phyloP scores from a whole-genome alignment of 2,113 vertebrate genomes.

The Passer domesticus region DNA sequence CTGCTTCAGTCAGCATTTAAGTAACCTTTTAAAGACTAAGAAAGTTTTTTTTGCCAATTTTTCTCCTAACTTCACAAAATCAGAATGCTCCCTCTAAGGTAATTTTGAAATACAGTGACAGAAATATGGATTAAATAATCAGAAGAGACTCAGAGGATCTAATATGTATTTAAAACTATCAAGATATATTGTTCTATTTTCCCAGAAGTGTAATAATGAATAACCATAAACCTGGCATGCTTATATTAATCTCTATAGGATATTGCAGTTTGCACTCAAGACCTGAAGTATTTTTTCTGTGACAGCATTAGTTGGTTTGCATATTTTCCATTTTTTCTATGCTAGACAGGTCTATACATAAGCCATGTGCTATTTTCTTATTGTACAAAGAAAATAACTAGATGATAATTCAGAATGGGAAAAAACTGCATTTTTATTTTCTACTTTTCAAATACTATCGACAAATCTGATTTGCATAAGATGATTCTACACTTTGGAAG shows the following conservation, averaged over 20 bases:
- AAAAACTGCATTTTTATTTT: background rate
- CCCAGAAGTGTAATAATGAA: constrained; percentile 62
- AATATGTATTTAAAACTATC: constrained; percentile 18
- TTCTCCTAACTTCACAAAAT: constrained; percentile 34
- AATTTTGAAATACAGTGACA: background rate
- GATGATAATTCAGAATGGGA: background rate
- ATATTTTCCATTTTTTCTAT: background rate
- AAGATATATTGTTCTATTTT: constrained; percentile 60
- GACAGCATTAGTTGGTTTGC: background rate
- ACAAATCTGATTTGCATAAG: background rate
- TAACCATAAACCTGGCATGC: constrained; percentile 53
- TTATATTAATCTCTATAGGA: constrained; percentile 49
- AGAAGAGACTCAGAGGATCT: constrained; percentile 26
- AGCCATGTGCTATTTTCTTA: background rate
- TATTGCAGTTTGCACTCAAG: constrained; percentile 44
- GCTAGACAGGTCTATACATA: background rate
- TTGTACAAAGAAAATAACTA: background rate
- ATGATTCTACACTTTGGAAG: background rate
- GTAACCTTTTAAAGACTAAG: constrained; percentile 23
- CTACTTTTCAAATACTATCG: background rate
- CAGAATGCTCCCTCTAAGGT: constrained; percentile 4
- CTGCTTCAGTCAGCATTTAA: constrained; percentile 22
- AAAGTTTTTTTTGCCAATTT: background rate
- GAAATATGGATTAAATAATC: constrained; percentile 26
- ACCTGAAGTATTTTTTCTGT: constrained; percentile 47